Evolutionary conservation across 2,888 invertebrate species (phyloP).

Genomic region (Alsophila aescularia): DNA sequence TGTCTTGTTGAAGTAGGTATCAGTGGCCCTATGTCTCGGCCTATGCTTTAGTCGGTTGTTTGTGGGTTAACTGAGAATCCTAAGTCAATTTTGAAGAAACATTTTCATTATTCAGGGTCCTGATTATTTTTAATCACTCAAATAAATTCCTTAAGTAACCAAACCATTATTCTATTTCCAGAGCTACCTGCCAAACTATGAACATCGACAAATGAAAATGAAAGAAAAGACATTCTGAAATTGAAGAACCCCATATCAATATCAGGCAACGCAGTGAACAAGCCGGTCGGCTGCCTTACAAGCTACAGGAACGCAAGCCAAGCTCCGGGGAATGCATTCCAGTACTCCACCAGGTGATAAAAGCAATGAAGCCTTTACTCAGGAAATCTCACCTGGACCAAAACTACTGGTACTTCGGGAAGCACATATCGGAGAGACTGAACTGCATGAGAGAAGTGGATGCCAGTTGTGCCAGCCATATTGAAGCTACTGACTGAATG

Average conservation of each 20-base stretch:
- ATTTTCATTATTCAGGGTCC: no score
- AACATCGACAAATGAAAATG: slow-evolving; percentile 30
- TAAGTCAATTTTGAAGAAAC: no score
- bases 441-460: slow-evolving; percentile 64
- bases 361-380: slow-evolving; percentile 64
- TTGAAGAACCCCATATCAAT: slow-evolving; percentile 48
- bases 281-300: slow-evolving; percentile 62
- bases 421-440: slow-evolving; percentile 67
- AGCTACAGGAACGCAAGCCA: no score
- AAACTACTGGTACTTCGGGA: slow-evolving; percentile 69
- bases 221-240: slow-evolving; percentile 60
- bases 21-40: no score
- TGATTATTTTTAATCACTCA: no score
- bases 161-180: slow-evolving; percentile 11
- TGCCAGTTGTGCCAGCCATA: slow-evolving; percentile 63
- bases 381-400: slow-evolving; percentile 36
- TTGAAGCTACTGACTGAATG: slow-evolving; percentile 49
- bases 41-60: no score
- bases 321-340: slow-evolving; percentile 55
- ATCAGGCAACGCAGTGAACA: slow-evolving; percentile 61
- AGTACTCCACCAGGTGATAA: slow-evolving; percentile 63
- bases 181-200: slow-evolving; percentile 6
- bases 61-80: no score
- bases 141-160: not conserved
- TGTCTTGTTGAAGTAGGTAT: no score